A percentile compares a stretch with the other conserved stretches of the same genome.
These are phyloP conservation scores for Formica selysi DNA, from an alignment of 1,140 invertebrate genomes.

Conservation along the genomic window DNA sequence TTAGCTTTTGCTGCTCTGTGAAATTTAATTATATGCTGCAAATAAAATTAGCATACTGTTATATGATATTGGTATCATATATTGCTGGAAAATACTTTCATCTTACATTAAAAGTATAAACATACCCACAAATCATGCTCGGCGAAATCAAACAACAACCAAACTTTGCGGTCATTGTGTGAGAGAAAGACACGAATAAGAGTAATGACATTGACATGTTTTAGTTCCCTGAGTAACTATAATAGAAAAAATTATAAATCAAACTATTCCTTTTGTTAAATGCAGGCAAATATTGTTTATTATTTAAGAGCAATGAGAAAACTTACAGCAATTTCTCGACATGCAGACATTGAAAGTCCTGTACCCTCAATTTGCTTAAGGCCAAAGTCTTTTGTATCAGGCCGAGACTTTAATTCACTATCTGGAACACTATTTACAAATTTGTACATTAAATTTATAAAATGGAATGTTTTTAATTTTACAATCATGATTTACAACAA, in stretches of 20 bases:
- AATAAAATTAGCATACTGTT: slow-evolving; percentile 61
- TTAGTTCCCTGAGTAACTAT: slow-evolving; percentile 97
- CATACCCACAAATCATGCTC: slow-evolving; percentile 99
- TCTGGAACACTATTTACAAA: slow-evolving; percentile 81
- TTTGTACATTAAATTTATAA: slow-evolving; percentile 33
- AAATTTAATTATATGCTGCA: slow-evolving; percentile 99
- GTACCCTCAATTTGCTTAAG: slow-evolving; percentile 99
- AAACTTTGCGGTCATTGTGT: slow-evolving; percentile 98
- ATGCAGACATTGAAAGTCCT: slow-evolving; percentile 99
- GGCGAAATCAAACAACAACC: slow-evolving; percentile 99
- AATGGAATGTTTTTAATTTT: not conserved
- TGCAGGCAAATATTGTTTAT: not conserved
- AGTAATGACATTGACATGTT: slow-evolving; percentile 99
- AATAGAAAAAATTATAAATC: slow-evolving; percentile 76
- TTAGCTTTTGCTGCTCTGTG: slow-evolving; percentile 99
- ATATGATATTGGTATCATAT: not conserved
- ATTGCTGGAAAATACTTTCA: not conserved
- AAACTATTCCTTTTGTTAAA: not conserved
- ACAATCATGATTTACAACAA: not conserved
- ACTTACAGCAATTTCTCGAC: slow-evolving; percentile 99
- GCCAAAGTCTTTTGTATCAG: slow-evolving; percentile 97
- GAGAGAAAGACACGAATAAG: slow-evolving; percentile 99
- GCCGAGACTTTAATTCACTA: slow-evolving; percentile 85
- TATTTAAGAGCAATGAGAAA: not conserved
- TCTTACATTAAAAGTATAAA: slow-evolving; percentile 19